Evolutionary conservation across 2,797 vertebrate genomes (phyloP).

Genomic region (Chelmon rostratus): DNA sequence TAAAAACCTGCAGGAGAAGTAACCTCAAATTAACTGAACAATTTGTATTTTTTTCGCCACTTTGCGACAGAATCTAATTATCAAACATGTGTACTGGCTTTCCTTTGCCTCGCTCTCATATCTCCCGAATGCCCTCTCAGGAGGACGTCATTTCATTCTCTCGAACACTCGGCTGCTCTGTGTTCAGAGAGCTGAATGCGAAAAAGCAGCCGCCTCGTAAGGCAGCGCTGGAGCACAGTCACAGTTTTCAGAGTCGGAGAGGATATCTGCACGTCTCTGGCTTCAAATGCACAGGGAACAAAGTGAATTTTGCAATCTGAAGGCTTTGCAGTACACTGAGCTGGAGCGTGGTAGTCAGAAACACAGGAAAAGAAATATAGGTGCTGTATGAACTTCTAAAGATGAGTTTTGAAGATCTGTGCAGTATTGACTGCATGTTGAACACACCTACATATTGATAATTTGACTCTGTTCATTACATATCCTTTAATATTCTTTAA

Average conservation of each 20-base stretch:
- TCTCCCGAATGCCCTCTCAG: slow-evolving; percentile 46
- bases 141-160: slow-evolving; percentile 53
- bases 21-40: slow-evolving; percentile 17
- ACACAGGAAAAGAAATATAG: slow-evolving; percentile 36
- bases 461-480: slow-evolving; percentile 36
- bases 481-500: slow-evolving; percentile 46
- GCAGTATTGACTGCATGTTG: slow-evolving; percentile 44
- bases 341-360: slow-evolving; percentile 52
- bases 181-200: slow-evolving; percentile 61
- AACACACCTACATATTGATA: slow-evolving; percentile 45
- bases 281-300: slow-evolving; percentile 74
- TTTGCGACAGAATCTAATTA: slow-evolving; percentile 51
- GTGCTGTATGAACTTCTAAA: slow-evolving; percentile 37
- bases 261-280: slow-evolving; percentile 58
- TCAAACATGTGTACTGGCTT: slow-evolving; percentile 46
- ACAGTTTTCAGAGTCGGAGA: slow-evolving; percentile 63
- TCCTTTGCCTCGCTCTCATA: slow-evolving; percentile 20
- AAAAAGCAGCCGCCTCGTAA: slow-evolving; percentile 60
- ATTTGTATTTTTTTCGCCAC: slow-evolving; percentile 16
- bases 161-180: slow-evolving; percentile 60
- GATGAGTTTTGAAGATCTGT: slow-evolving; percentile 32
- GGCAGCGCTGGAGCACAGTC: slow-evolving; percentile 54
- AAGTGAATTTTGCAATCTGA: slow-evolving; percentile 72
- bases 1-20: not conserved
- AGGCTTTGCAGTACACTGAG: slow-evolving; percentile 45